phyloP scores from a whole-genome alignment of 2,797 vertebrate genomes.

The Labeo calbasu region DNA sequence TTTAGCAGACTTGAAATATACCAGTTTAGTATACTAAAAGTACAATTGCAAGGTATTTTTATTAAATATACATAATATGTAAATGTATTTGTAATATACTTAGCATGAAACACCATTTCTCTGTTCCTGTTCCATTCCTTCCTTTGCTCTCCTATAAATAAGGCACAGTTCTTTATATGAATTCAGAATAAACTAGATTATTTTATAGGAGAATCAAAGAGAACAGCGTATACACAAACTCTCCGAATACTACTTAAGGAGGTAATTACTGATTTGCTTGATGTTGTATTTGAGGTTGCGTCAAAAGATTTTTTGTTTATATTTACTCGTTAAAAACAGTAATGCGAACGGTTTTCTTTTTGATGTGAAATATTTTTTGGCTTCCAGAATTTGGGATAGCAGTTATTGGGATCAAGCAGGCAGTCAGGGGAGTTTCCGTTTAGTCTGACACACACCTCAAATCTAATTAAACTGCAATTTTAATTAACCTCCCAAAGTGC shows the following conservation, averaged over 20 bases:
- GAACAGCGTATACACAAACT: neutral
- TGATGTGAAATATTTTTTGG: constrained; percentile 48
- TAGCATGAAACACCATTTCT: neutral
- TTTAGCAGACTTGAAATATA: no score
- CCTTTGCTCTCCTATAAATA: neutral
- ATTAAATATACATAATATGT: no score
- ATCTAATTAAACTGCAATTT: constrained; percentile 67
- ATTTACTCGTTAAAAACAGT: constrained; percentile 40
- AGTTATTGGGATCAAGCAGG: constrained; percentile 56
- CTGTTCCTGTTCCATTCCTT: neutral
- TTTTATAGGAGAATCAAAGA: constrained; percentile 15
- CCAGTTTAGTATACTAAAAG: no score
- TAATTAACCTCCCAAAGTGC: constrained; percentile 69
- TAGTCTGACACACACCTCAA: constrained; percentile 61
- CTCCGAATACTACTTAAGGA: neutral
- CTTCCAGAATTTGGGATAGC: constrained; percentile 54
- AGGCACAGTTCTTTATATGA: neutral
- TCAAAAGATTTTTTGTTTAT: constrained; percentile 40
- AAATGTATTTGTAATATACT: no score
- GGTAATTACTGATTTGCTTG: neutral
- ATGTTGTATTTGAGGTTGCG: constrained; percentile 25
- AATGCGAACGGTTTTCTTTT: constrained; percentile 17
- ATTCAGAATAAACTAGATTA: constrained; percentile 5
- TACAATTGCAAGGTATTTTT: no score
- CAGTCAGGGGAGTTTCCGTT: constrained; percentile 56